A percentile compares a stretch with the other conserved stretches of the same genome.
phyloP scores from a whole-genome alignment of 2,113 vertebrate genomes.

The Cariama cristata region DNA sequence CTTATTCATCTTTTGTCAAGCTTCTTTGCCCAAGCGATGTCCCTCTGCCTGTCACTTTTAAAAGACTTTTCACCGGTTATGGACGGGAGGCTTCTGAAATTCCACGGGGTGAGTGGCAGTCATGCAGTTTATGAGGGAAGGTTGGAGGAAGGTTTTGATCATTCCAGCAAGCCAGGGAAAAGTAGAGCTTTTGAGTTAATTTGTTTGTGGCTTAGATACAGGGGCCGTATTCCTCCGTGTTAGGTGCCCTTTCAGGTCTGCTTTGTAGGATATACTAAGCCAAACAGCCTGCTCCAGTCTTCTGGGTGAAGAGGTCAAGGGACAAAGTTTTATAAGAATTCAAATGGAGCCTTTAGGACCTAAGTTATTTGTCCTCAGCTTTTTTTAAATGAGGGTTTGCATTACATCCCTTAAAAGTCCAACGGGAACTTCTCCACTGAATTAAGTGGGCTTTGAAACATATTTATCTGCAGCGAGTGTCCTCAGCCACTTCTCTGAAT shows the following conservation, averaged over 20 bases:
- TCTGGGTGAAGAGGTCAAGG: slow-evolving; percentile 14
- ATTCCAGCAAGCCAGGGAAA: slow-evolving; percentile 25
- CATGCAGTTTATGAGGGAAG: neutral
- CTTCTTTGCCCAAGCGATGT: neutral
- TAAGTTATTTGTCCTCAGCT: neutral
- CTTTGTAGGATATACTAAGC: neutral
- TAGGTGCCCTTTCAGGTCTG: neutral
- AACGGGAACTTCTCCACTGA: neutral
- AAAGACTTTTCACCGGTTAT: neutral
- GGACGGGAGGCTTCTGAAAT: neutral
- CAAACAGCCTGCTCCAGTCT: neutral
- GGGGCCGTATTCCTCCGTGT: neutral
- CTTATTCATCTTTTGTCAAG: neutral
- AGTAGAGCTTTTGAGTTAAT: neutral
- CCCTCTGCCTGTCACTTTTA: neutral
- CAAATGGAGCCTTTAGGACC: slow-evolving; percentile 9
- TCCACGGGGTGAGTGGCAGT: neutral
- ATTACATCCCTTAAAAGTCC: neutral
- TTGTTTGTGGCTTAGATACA: neutral
- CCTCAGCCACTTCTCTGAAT: neutral
- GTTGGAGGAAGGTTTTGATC: slow-evolving; percentile 16
- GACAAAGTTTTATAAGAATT: slow-evolving; percentile 12
- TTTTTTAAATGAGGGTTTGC: neutral
- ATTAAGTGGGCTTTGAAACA: neutral
- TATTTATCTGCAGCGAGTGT: neutral